Percentiles rank a stretch among this genome's conserved stretches.
These are phyloP conservation scores for Rhorus exstirpatorius DNA, from an alignment of 2,888 invertebrate genomes.

Conservation along the genomic window DNA sequence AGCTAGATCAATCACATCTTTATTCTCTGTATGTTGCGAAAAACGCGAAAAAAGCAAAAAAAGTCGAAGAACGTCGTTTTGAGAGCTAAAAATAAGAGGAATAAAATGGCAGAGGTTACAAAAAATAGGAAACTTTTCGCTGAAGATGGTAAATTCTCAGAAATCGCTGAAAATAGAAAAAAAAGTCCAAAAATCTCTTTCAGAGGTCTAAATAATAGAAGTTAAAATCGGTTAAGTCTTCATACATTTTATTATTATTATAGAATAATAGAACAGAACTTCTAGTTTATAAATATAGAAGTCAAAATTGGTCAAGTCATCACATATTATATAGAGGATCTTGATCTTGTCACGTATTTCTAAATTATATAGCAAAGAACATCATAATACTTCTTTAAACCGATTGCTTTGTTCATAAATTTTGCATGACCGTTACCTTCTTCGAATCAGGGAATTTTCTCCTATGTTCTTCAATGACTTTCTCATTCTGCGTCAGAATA, in stretches of 20 bases:
- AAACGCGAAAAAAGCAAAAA: conserved; percentile 32
- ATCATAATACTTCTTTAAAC: conserved; percentile 42
- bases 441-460: conserved; percentile 50
- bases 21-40: too few species aligned
- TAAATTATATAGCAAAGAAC: conserved; percentile 42
- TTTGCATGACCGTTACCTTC: conserved; percentile 49
- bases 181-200: too few species aligned
- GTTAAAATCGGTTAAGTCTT: too few species aligned
- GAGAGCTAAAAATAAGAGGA: conserved; percentile 44
- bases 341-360: conserved; percentile 35
- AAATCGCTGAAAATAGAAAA: conserved; percentile 50
- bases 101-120: conserved; percentile 43
- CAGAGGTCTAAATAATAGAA: too few species aligned
- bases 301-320: too few species aligned
- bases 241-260: too few species aligned
- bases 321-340: conserved; percentile 39
- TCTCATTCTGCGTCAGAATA: conserved; percentile 38
- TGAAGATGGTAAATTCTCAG: conserved; percentile 23
- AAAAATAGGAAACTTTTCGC: conserved; percentile 43
- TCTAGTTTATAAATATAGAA: conserved; percentile 35
- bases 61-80: conserved; percentile 44
- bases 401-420: conserved; percentile 49
- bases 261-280: too few species aligned
- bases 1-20: too few species aligned
- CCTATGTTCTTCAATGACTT: conserved; percentile 48